Percentiles rank a stretch among this genome's conserved stretches.
These are phyloP conservation scores for Cosmia trapezina DNA, from an alignment of 2,888 invertebrate species.

Conservation along the genomic window DNA sequence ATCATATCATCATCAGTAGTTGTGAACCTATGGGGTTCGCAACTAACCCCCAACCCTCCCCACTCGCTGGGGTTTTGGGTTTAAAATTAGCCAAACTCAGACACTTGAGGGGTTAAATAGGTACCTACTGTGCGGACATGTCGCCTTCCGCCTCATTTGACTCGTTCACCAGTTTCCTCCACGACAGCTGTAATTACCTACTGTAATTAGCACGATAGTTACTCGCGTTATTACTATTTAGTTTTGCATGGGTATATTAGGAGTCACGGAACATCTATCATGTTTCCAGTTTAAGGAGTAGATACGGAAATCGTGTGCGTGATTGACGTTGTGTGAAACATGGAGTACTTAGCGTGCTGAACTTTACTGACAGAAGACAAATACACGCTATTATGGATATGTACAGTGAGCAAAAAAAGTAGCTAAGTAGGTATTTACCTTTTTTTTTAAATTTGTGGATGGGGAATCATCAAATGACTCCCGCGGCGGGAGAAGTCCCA, in stretches of 20 bases:
- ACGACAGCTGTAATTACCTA: constrained; percentile 10
- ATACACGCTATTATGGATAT: background rate
- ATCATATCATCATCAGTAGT: too few relatives aligned
- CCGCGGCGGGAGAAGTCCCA: too few relatives aligned
- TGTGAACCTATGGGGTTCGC: too few relatives aligned
- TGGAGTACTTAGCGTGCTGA: background rate
- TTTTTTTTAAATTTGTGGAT: too few relatives aligned
- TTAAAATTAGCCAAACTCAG: too few relatives aligned
- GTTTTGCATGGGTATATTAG: background rate
- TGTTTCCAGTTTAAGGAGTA: background rate
- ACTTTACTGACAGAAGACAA: constrained; percentile 10
- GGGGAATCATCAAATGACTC: too few relatives aligned
- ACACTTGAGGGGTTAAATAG: too few relatives aligned
- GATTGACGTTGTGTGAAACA: constrained; percentile 12
- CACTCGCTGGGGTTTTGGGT: too few relatives aligned
- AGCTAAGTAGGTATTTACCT: too few relatives aligned
- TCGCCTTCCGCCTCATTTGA: constrained; percentile 30
- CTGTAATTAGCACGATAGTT: constrained; percentile 19
- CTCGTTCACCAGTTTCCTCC: background rate
- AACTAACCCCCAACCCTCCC: too few relatives aligned
- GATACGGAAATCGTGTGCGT: constrained; percentile 8
- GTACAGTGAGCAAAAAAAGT: background rate
- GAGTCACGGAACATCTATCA: constrained; percentile 7
- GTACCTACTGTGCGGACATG: constrained; percentile 5
- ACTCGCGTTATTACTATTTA: background rate